Evolutionary conservation across 2,888 invertebrate species (phyloP), one percentile per base, ranked within the genome.

Genomic region (Ormyrus pomaceus): DNA sequence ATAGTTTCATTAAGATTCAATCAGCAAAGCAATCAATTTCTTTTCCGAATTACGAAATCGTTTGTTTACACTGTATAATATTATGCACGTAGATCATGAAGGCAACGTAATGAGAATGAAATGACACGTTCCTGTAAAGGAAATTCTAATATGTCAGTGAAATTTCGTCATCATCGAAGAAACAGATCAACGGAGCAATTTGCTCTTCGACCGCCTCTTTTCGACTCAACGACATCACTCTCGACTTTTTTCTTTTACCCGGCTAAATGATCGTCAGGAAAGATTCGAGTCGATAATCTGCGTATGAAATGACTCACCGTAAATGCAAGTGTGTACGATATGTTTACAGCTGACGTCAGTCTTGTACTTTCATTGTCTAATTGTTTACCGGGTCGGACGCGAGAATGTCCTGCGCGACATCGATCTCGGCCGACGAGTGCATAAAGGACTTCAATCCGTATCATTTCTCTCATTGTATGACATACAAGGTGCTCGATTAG

Each of bases 371-470:
- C 82, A 81, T 83, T 83, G 83, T 83, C 83, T 86, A 84, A 84
- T 85, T 85, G 84, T 83, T 83, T 75, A 80, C 80, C 80, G 85
- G 86, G 86, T 86, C 86, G 80, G 82, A 55, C 82, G 82, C 77
- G 82, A 84, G 82, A 83, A 82, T 82, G 82, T 48, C 48, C 50
- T 8, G 6, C 45, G 68, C 73, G 62, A 71, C 83, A 83, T 84
- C 84, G 84, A 84, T 85, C 74, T 74, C 19, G 50, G 51, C 56
- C 13, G 55, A 55, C 46, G 19, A 19, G 19, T 70, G n/a, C 66
- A 71, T 62, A 69, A 71, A 80, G 66, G 58, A 72, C 72, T 73
- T 82, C 84, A 83, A 84, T 83, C 83, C 80, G 69, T 83, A 77
- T 83, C 81, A 79, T 82, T 83, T 79, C 58, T 75, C 58, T 79